A percentile compares a stretch with the other conserved stretches of the same genome.
phyloP scores from a whole-genome alignment of 1,140 invertebrate species.

The Lerema accius region DNA sequence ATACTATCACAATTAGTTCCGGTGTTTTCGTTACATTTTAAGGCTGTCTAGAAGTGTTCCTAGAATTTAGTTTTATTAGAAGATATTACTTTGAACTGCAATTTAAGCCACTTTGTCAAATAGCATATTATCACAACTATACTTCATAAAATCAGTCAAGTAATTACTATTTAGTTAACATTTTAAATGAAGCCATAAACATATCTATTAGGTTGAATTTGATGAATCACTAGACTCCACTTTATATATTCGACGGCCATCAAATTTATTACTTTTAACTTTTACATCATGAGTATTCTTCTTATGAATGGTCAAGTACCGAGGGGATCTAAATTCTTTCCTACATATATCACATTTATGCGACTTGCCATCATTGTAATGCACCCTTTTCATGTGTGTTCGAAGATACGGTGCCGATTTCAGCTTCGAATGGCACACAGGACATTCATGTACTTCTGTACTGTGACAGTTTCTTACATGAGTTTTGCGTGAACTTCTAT shows the following conservation, averaged over 20 bases:
- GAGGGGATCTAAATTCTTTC: constrained; percentile 44
- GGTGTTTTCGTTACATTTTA: too few relatives aligned
- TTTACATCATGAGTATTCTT: constrained; percentile 37
- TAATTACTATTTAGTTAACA: too few relatives aligned
- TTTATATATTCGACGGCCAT: too few relatives aligned
- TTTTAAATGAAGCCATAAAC: too few relatives aligned
- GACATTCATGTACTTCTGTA: constrained; percentile 30
- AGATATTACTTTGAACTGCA: too few relatives aligned
- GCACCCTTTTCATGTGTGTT: constrained; percentile 46
- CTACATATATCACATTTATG: constrained; percentile 47
- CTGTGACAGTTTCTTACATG: constrained; percentile 48
- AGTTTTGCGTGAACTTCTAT: constrained; percentile 25
- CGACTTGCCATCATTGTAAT: constrained; percentile 44
- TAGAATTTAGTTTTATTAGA: too few relatives aligned
- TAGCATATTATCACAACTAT: too few relatives aligned
- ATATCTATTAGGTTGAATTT: too few relatives aligned
- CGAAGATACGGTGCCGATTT: constrained; percentile 45
- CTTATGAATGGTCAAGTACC: constrained; percentile 50
- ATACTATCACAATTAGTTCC: too few relatives aligned
- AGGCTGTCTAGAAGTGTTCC: too few relatives aligned
- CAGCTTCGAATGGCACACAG: constrained; percentile 47
- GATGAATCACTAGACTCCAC: not conserved
- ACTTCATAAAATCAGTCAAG: too few relatives aligned
- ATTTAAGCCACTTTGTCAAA: too few relatives aligned
- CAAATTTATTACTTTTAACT: constrained; percentile 1